phyloP scores from a whole-genome alignment of 1,140 invertebrate species.

The Babylonia areolata region DNA sequence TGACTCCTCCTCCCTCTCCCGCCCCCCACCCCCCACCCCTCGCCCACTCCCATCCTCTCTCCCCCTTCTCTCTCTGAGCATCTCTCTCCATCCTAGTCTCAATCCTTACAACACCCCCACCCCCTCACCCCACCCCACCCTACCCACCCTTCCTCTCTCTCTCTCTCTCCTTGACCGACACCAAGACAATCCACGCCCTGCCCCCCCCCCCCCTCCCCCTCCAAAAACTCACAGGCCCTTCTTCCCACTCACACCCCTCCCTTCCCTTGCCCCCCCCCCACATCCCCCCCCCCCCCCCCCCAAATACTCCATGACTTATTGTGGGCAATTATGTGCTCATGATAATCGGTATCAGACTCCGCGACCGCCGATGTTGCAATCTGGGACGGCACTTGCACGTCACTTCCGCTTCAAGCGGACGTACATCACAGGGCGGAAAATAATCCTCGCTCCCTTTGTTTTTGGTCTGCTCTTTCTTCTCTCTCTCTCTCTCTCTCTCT shows the following conservation, averaged over 20 bases:
- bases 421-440: neutral
- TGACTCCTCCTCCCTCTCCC: too few relatives aligned
- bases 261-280: neutral
- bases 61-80: too few relatives aligned
- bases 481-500: too few relatives aligned
- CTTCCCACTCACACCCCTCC: too few relatives aligned
- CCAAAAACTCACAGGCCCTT: neutral
- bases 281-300: neutral
- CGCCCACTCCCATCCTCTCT: too few relatives aligned
- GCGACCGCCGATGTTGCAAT: neutral
- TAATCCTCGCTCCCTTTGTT: neutral
- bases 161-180: neutral
- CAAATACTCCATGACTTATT: neutral
- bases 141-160: slow-evolving; percentile 29
- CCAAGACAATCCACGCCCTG: neutral
- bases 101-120: too few relatives aligned
- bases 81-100: too few relatives aligned
- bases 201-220: neutral
- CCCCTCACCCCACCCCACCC: too few relatives aligned
- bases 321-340: slow-evolving; percentile 9
- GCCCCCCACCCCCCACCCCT: too few relatives aligned
- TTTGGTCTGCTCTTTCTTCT: too few relatives aligned
- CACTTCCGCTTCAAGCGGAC: neutral
- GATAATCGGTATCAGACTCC: slow-evolving; percentile 13
- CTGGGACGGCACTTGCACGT: slow-evolving; percentile 4